Percentiles rank a stretch among this genome's conserved stretches.
phyloP scores from a whole-genome alignment of 2,888 invertebrate genomes.

The Nephrotoma appendiculata region DNA sequence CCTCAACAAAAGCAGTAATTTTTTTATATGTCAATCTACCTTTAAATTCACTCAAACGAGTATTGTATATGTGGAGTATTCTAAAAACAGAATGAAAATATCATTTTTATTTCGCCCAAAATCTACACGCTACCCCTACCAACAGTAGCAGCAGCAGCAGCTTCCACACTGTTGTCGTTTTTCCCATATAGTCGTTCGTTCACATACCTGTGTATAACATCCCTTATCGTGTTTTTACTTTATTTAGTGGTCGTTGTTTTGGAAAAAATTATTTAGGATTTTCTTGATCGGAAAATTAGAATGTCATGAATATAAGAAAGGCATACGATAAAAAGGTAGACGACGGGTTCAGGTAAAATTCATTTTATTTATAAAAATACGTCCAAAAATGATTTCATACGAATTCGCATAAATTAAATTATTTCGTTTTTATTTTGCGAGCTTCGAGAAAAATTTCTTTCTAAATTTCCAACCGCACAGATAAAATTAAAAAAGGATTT shows the following conservation, averaged over 20 bases:
- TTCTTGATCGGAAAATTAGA: neutral
- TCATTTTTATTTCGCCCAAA: neutral
- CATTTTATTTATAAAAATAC: neutral
- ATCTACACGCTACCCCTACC: neutral
- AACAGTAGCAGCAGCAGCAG: neutral
- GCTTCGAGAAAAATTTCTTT: neutral
- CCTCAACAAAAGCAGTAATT: neutral
- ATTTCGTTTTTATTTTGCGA: neutral
- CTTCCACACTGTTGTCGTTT: neutral
- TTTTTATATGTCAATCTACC: neutral
- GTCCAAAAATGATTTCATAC: neutral
- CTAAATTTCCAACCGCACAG: neutral
- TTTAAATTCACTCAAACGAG: neutral
- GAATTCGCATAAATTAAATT: neutral
- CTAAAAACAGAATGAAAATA: neutral
- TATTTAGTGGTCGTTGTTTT: neutral
- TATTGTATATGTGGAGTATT: neutral
- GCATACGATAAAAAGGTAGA: neutral
- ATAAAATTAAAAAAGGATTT: neutral
- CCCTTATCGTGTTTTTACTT: neutral
- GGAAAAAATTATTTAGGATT: neutral
- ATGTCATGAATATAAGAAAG: neutral
- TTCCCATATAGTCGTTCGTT: neutral
- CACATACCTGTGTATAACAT: neutral
- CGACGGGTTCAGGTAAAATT: neutral